A percentile compares a stretch with the other conserved stretches of the same genome.
Conservation (phyloP, 2,797 vertebrate genomes). For the Rhinichthys osculus region DNA sequence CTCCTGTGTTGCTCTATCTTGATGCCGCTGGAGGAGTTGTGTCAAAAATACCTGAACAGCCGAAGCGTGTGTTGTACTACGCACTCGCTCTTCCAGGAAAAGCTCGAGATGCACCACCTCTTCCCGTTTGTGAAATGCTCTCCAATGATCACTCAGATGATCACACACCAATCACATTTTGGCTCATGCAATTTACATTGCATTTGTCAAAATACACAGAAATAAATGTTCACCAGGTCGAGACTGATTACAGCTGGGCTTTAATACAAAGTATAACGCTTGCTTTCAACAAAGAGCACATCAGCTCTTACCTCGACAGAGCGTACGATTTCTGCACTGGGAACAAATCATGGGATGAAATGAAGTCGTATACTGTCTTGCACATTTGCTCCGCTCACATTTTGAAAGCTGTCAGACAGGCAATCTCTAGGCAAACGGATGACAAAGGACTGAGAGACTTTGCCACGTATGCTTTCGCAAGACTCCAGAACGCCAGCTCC, state of each 20-base stretch:
- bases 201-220: constrained; percentile 18
- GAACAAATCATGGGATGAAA: background rate
- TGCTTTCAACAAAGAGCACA: background rate
- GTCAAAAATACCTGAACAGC: constrained; percentile 41
- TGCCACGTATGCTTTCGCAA: background rate
- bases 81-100: constrained; percentile 20
- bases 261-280: background rate
- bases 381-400: constrained; percentile 46
- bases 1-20: constrained; percentile 35
- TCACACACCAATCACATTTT: constrained; percentile 9
- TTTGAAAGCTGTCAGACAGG: constrained; percentile 32
- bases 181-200: background rate
- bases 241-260: constrained; percentile 50
- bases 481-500: background rate
- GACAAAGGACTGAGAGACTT: constrained; percentile 21
- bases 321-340: background rate
- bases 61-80: constrained; percentile 41
- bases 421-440: constrained; percentile 27
- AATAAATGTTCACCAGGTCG: background rate
- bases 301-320: constrained; percentile 9
- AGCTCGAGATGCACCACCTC: constrained; percentile 30
- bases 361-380: constrained; percentile 1
- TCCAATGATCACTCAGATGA: constrained; percentile 34
- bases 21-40: constrained; percentile 52
- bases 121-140: constrained; percentile 40